A percentile compares a stretch with the other conserved stretches of the same genome.
These are phyloP conservation scores for Eumaeus atala DNA, from an alignment of 1,140 invertebrate genomes.

Conservation along the genomic window DNA sequence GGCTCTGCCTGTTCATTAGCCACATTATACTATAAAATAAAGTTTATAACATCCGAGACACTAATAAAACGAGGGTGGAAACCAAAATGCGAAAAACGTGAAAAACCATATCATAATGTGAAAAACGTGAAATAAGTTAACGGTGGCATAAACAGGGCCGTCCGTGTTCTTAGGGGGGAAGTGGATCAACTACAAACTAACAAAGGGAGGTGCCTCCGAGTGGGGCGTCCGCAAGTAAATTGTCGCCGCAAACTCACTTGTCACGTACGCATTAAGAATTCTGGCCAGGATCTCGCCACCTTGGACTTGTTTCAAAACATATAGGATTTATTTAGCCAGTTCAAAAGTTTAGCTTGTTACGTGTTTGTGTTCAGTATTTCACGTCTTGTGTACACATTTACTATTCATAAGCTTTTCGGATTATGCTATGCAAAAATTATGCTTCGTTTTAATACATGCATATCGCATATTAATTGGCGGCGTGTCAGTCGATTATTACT, in stretches of 20 bases:
- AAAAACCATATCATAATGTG: no score
- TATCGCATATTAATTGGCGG: no score
- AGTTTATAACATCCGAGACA: no score
- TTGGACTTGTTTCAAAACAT: slow-evolving; percentile 44
- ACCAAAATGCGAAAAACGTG: no score
- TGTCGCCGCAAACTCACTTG: slow-evolving; percentile 44
- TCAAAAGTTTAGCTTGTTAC: neutral
- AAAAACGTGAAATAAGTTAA: no score
- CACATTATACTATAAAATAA: no score
- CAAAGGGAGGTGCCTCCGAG: slow-evolving; percentile 46
- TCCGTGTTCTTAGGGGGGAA: neutral
- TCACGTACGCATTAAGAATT: slow-evolving; percentile 54
- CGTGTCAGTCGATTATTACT: no score
- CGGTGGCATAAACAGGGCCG: neutral
- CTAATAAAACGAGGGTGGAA: no score
- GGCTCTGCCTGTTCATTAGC: no score
- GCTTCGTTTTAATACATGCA: no score
- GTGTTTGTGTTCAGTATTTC: slow-evolving; percentile 11
- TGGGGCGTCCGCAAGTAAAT: slow-evolving; percentile 51
- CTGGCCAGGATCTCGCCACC: slow-evolving; percentile 33
- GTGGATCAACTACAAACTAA: slow-evolving; percentile 16
- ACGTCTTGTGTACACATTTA: neutral
- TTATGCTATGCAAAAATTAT: neutral
- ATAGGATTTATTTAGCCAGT: slow-evolving; percentile 38
- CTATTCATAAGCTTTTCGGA: neutral